A percentile compares a stretch with the other conserved stretches of the same genome.
These are phyloP conservation scores for Platorchestia sp. DNA, from an alignment of 1,140 invertebrate genomes.

Conservation along the genomic window DNA sequence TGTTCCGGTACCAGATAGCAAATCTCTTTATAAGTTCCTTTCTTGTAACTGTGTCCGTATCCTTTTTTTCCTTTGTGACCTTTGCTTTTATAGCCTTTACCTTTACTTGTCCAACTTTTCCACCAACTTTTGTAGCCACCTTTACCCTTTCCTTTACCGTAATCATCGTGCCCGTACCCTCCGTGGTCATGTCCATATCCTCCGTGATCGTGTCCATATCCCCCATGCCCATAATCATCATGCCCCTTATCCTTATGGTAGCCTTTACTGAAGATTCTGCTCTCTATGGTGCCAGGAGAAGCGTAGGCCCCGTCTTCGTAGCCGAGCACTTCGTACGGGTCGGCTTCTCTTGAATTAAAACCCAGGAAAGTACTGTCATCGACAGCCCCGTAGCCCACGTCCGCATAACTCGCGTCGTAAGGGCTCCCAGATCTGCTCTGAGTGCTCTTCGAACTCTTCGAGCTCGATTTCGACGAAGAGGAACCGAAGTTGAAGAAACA, in stretches of 20 bases:
- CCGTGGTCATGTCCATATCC: constrained; percentile 29
- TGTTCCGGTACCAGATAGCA: constrained; percentile 29
- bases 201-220: constrained; percentile 19
- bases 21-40: constrained; percentile 32
- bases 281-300: neutral
- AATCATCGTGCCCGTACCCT: constrained; percentile 16
- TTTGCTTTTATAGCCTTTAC: constrained; percentile 44
- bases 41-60: constrained; percentile 18
- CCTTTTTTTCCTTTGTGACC: constrained; percentile 40
- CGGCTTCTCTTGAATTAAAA: neutral
- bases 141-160: constrained; percentile 30
- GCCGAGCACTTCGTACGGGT: neutral
- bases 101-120: constrained; percentile 37
- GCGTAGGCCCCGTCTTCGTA: neutral
- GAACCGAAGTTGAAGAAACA: constrained; percentile 27
- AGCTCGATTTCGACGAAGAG: neutral
- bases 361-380: neutral
- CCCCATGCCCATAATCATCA: constrained; percentile 20
- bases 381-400: constrained; percentile 14
- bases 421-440: neutral
- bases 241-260: neutral
- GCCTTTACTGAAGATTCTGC: constrained; percentile 16
- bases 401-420: neutral
- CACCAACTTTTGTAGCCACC: constrained; percentile 20
- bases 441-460: neutral